phyloP scores from a whole-genome alignment of 2,888 invertebrate genomes.

The Drosophila barbarae region DNA sequence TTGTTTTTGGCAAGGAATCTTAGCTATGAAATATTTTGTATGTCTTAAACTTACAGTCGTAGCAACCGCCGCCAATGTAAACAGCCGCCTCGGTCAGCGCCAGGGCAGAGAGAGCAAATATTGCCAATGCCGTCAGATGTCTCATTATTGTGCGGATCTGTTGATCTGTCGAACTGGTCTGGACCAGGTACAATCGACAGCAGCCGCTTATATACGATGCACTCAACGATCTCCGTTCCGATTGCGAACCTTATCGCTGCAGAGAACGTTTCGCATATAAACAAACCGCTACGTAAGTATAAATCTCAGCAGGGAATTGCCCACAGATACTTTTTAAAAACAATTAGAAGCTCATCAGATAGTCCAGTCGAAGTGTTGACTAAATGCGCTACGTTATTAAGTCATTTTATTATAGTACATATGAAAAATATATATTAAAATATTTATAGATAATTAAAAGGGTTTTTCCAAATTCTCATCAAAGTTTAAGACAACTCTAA shows the following conservation, averaged over 20 bases:
- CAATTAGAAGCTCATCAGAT: constrained; percentile 35
- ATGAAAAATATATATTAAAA: too few relatives aligned
- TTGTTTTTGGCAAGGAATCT: not conserved
- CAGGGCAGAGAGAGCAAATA: constrained; percentile 45
- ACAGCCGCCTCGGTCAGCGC: constrained; percentile 61
- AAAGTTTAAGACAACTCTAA: not conserved
- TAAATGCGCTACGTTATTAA: constrained; percentile 37
- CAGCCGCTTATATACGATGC: constrained; percentile 57
- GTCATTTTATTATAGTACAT: not conserved
- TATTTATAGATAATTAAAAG: too few relatives aligned
- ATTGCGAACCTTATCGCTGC: constrained; percentile 46
- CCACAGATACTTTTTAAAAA: constrained; percentile 42
- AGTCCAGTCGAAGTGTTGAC: constrained; percentile 13
- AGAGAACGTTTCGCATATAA: constrained; percentile 17
- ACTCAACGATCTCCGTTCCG: constrained; percentile 12
- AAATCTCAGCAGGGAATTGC: constrained; percentile 64
- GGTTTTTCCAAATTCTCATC: not conserved
- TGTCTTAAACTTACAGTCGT: constrained; percentile 56
- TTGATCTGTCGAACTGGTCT: constrained; percentile 54
- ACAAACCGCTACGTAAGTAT: constrained; percentile 41
- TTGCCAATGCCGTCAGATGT: constrained; percentile 42
- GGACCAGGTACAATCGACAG: constrained; percentile 31
- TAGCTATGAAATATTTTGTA: not conserved
- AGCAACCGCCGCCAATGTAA: constrained; percentile 65
- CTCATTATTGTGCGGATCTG: constrained; percentile 47